These are phyloP conservation scores for Oryzias javanicus DNA, from an alignment of 2,113 vertebrate species.

Conservation along the genomic window DNA sequence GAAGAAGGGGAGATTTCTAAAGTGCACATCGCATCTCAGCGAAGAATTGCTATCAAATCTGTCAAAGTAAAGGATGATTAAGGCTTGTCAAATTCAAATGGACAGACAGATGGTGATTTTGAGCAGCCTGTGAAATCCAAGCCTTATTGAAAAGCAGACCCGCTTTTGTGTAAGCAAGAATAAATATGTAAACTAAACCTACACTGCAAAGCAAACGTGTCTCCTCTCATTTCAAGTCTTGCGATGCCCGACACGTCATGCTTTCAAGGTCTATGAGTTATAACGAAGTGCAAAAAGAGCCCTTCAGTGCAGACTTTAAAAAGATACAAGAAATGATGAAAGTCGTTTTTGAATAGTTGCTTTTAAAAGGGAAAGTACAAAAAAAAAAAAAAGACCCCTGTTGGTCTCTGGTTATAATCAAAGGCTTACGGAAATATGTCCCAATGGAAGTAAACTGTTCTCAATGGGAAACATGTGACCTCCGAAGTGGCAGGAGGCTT, in stretches of 20 bases:
- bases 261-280: constrained; percentile 66
- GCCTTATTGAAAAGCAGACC: constrained; percentile 45
- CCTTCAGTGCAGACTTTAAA: constrained; percentile 32
- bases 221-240: constrained; percentile 51
- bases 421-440: constrained; percentile 75
- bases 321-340: constrained; percentile 35
- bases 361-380: constrained; percentile 28
- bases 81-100: constrained; percentile 49
- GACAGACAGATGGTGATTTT: constrained; percentile 52
- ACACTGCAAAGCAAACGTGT: constrained; percentile 47
- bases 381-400: constrained; percentile 29
- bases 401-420: constrained; percentile 78
- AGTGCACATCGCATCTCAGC: constrained; percentile 35
- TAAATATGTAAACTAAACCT: constrained; percentile 62
- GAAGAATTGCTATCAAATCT: constrained; percentile 57
- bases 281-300: constrained; percentile 73
- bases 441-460: constrained; percentile 73
- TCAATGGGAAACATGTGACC: constrained; percentile 78
- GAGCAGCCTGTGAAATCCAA: constrained; percentile 62
- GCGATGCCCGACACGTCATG: constrained; percentile 50
- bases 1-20: constrained; percentile 38
- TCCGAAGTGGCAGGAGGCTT: constrained; percentile 53
- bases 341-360: constrained; percentile 63
- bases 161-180: constrained; percentile 36
- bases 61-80: constrained; percentile 59